A percentile compares a stretch with the other conserved stretches of the same genome.
Evolutionary conservation across 2,113 vertebrate genomes (phyloP).

Genomic region (Hyaena hyaena): DNA sequence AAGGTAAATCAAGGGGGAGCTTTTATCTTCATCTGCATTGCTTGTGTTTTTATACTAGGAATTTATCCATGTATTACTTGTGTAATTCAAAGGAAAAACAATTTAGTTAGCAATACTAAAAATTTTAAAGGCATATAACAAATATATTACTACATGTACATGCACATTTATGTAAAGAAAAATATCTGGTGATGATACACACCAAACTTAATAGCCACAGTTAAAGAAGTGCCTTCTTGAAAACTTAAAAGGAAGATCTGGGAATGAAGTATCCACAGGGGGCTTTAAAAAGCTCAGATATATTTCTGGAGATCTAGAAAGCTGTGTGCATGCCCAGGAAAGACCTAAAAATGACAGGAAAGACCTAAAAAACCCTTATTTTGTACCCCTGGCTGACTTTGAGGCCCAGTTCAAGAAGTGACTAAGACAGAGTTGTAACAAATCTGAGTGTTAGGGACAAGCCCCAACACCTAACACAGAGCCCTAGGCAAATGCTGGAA

Average conservation of each 20-base stretch:
- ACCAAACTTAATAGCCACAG: background rate
- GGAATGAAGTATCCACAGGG: background rate
- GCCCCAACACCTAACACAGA: background rate
- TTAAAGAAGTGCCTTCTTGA: background rate
- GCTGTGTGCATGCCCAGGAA: background rate
- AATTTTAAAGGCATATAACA: constrained; percentile 8
- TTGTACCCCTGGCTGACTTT: background rate
- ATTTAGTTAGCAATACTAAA: background rate
- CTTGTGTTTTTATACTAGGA: background rate
- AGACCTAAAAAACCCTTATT: background rate
- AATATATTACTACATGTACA: background rate
- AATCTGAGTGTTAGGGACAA: background rate
- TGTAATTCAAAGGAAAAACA: constrained; percentile 2
- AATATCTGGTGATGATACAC: background rate
- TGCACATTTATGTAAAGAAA: background rate
- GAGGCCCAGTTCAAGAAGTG: background rate
- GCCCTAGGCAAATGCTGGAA: background rate
- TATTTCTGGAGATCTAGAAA: constrained; percentile 35
- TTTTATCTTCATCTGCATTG: constrained; percentile 7
- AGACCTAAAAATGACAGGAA: background rate
- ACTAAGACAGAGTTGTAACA: background rate
- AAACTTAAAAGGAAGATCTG: constrained; percentile 3
- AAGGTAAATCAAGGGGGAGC: background rate
- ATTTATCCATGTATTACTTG: background rate
- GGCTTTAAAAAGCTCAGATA: constrained; percentile 11